phyloP scores from a whole-genome alignment of 2,888 invertebrate genomes.

The Dynastes grantii region DNA sequence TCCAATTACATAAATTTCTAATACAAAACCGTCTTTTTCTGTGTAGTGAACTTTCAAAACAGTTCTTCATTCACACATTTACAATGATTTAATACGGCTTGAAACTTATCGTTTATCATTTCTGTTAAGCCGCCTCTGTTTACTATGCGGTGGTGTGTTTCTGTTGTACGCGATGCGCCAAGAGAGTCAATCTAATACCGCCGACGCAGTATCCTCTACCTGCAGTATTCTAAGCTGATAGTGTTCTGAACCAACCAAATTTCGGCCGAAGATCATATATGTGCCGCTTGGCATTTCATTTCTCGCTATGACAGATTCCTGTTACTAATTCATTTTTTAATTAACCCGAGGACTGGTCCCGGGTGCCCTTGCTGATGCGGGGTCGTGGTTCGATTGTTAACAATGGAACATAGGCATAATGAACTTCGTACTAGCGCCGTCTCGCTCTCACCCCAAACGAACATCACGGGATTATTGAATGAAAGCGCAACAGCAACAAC shows the following conservation, averaged over 20 bases:
- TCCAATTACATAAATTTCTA: too few species aligned
- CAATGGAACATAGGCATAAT: conserved; percentile 53
- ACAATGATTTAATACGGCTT: too few species aligned
- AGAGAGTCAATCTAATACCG: conserved; percentile 64
- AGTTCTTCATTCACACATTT: too few species aligned
- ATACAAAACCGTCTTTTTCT: too few species aligned
- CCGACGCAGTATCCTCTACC: conserved; percentile 57
- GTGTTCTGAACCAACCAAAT: conserved; percentile 53
- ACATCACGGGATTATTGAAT: conserved; percentile 33
- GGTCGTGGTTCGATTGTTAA: conserved; percentile 59
- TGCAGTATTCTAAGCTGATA: conserved; percentile 28
- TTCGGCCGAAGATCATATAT: conserved; percentile 63
- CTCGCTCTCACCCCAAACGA: conserved; percentile 4
- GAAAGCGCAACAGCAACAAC: conserved; percentile 18
- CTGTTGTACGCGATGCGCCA: conserved; percentile 10
- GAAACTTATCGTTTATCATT: background rate
- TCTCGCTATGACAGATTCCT: conserved; percentile 70
- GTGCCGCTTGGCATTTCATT: conserved; percentile 69
- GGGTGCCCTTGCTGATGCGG: conserved; percentile 62
- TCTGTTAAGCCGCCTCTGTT: conserved; percentile 37
- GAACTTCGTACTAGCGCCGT: conserved; percentile 46
- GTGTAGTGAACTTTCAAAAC: too few species aligned
- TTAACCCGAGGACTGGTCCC: conserved; percentile 66
- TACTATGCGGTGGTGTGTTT: conserved; percentile 14
- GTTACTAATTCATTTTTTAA: conserved; percentile 71